These are phyloP conservation scores for Sceloporus undulatus DNA, from an alignment of 2,113 vertebrate genomes.

Conservation along the genomic window DNA sequence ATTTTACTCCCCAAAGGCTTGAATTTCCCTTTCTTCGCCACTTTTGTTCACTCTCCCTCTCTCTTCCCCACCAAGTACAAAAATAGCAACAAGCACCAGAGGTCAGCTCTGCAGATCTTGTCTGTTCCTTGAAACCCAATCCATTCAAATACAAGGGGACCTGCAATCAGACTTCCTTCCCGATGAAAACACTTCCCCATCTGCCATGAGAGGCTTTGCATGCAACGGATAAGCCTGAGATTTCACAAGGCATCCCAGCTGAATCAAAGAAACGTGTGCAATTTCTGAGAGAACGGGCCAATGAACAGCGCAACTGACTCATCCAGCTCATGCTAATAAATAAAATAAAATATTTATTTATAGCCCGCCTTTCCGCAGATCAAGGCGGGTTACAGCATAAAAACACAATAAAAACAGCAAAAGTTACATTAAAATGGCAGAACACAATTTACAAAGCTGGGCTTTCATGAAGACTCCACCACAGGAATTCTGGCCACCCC, in stretches of 20 bases:
- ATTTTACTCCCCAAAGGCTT: not conserved
- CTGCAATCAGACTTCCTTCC: not conserved
- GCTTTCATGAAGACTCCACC: not conserved
- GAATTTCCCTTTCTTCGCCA: not conserved
- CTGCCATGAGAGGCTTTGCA: rapidly evolving
- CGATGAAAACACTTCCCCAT: not conserved
- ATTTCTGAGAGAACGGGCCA: not conserved
- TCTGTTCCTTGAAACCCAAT: not conserved
- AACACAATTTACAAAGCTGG: not conserved
- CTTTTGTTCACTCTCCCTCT: not conserved
- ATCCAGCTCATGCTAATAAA: not conserved
- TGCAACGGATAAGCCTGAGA: rapidly evolving
- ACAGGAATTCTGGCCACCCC: not conserved
- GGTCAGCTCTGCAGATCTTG: not conserved
- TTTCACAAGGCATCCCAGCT: not conserved
- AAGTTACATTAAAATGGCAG: too few relatives aligned
- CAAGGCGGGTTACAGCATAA: too few relatives aligned
- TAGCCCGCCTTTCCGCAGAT: too few relatives aligned
- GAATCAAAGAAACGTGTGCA: not conserved
- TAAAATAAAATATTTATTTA: too few relatives aligned
- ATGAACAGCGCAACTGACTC: rapidly evolving
- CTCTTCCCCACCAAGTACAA: not conserved
- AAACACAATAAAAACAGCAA: too few relatives aligned
- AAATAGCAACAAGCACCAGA: not conserved
- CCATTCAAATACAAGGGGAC: rapidly evolving